Conservation (phyloP, 2,797 vertebrate species). For the Centropyge bicolor region DNA sequence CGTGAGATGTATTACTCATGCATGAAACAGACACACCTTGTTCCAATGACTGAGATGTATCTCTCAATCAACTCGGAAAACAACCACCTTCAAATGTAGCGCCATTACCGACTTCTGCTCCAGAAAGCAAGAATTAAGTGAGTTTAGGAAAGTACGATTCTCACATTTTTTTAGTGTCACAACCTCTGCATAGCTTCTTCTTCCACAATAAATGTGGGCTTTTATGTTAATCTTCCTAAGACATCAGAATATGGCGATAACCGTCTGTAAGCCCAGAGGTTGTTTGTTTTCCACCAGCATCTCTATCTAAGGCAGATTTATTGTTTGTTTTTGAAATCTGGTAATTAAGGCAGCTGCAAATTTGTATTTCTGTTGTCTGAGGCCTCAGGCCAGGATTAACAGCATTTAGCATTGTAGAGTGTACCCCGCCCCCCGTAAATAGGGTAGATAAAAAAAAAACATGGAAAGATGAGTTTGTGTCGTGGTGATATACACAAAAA, state of each 20-base stretch:
- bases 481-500: constrained; percentile 34
- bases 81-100: constrained; percentile 30
- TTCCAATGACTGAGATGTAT: constrained; percentile 72
- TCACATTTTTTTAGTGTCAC: constrained; percentile 50
- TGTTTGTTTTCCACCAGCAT: constrained; percentile 79
- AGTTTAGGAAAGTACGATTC: constrained; percentile 36
- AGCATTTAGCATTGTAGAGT: constrained; percentile 81
- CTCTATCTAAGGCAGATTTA: constrained; percentile 76
- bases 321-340: constrained; percentile 84
- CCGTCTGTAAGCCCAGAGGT: constrained; percentile 69
- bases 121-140: constrained; percentile 41
- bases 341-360: constrained; percentile 84
- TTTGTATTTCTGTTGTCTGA: constrained; percentile 84
- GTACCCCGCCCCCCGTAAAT: constrained; percentile 72
- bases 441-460: constrained; percentile 72
- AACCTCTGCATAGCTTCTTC: constrained; percentile 29
- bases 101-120: constrained; percentile 7
- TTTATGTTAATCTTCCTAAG: constrained; percentile 62
- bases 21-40: constrained; percentile 83
- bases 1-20: constrained; percentile 60
- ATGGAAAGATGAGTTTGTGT: constrained; percentile 71
- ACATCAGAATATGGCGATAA: constrained; percentile 73
- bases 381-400: constrained; percentile 83
- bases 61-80: constrained; percentile 66
- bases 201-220: constrained; percentile 42